Evolutionary conservation across 2,113 vertebrate genomes (phyloP), one percentile per base, ranked within the genome.

Genomic region (Coracopsis vasa): DNA sequence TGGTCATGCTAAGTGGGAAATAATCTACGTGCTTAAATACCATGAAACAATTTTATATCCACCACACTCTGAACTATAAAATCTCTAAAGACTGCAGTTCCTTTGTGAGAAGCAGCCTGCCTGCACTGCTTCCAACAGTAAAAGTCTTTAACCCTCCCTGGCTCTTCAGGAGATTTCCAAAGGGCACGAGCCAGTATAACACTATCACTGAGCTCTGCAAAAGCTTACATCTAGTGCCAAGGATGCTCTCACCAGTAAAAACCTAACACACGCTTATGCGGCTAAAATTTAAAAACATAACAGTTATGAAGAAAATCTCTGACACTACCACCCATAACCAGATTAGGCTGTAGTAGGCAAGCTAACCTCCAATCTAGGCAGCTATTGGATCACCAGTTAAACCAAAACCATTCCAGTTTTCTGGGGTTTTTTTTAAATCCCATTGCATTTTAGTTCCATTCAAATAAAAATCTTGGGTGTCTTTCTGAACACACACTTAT

Each of bases 1-100:
- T 88, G 74, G 89, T 96, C 84, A 95, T 45, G 54, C 71, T 96
- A 92, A 94, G 83, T 95, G 95, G 96, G 97, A 98, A 97, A 95
- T 95, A 97, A 97, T 94, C 92, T 90, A 96, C 95, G 93, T 79
- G 83, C 94, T 96, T 96, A 97, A 97, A 98, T 79, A 90, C 61
- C 94, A 96, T 42, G 86, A 90, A 97, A 93, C 78, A 88, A 91
- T 97, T 92, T 97, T 96, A 96, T 92, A 93, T 89, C 94, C 96
- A 95, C 94, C 94, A 91, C 54, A 87, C 45, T 93, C 61, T 81
- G 80, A 88, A 33, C 77, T 60, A 39, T 51, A 93, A 96, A 96
- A 93, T 80, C 95, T 92, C 92, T 88, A 79, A 85, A 97, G 95
- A 70, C 92, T 88, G 65, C 19, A 85, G 94, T 90, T 95, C 96